phyloP scores from a whole-genome alignment of 2,113 vertebrate genomes.

The Pagrus major region DNA sequence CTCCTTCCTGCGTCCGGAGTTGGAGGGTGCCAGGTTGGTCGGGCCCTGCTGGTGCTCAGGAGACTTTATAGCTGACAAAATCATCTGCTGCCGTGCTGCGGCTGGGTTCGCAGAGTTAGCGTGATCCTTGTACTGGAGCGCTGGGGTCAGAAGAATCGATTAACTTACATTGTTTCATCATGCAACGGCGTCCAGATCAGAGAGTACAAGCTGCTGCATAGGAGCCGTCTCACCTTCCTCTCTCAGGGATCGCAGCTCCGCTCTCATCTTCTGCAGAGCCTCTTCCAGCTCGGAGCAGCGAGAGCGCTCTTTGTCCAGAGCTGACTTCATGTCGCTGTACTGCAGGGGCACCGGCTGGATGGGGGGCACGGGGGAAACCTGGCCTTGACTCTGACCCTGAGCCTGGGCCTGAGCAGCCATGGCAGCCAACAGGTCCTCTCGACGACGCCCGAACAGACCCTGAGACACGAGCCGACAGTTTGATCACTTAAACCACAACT shows the following conservation, averaged over 20 bases:
- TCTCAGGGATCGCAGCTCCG: constrained; percentile 93
- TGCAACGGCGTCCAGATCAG: neutral
- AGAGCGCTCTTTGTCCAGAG: constrained; percentile 96
- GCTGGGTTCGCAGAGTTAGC: constrained; percentile 88
- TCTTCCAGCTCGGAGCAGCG: constrained; percentile 97
- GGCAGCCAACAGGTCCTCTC: constrained; percentile 95
- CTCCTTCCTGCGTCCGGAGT: constrained; percentile 95
- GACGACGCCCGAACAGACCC: constrained; percentile 98
- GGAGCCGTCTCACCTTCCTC: constrained; percentile 89
- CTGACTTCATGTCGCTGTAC: constrained; percentile 97
- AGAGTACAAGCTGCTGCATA: neutral
- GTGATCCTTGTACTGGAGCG: constrained; percentile 95
- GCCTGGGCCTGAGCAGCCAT: constrained; percentile 87
- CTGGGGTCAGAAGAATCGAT: constrained; percentile 71
- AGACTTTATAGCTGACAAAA: constrained; percentile 96
- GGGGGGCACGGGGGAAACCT: constrained; percentile 86
- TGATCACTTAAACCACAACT: neutral
- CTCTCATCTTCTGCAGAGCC: constrained; percentile 96
- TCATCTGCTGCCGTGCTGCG: constrained; percentile 94
- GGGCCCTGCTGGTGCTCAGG: constrained; percentile 96
- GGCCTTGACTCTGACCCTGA: constrained; percentile 74
- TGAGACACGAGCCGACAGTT: constrained; percentile 74
- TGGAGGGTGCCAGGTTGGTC: constrained; percentile 89
- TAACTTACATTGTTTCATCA: neutral
- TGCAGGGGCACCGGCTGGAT: constrained; percentile 91